phyloP scores from a whole-genome alignment of 2,797 vertebrate species.

The Oryzias sinensis region DNA sequence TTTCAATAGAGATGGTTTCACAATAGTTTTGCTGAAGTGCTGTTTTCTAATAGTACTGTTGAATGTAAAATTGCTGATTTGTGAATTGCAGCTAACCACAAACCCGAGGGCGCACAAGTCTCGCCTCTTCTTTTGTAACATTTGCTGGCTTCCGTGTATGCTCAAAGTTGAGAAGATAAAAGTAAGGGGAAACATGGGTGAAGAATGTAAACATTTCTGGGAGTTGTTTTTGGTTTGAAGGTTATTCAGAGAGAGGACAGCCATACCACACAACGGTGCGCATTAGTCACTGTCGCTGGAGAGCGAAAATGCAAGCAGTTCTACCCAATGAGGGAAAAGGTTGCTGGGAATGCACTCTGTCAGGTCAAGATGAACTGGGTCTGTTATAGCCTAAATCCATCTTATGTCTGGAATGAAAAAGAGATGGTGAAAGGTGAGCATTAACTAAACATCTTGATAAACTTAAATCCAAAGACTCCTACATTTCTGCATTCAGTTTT shows the following conservation, averaged over 20 bases:
- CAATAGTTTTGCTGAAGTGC: slow-evolving; percentile 19
- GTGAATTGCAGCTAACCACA: slow-evolving; percentile 11
- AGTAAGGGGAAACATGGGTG: slow-evolving; percentile 45
- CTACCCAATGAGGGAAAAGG: slow-evolving; percentile 69
- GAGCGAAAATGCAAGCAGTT: slow-evolving; percentile 55
- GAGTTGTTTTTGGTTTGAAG: slow-evolving; percentile 52
- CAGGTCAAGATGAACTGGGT: slow-evolving; percentile 58
- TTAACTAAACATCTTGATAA: slow-evolving; percentile 3
- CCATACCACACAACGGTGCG: slow-evolving; percentile 28
- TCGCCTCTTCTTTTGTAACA: slow-evolving; percentile 20
- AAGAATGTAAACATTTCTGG: slow-evolving; percentile 69
- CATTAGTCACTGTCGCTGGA: slow-evolving; percentile 60
- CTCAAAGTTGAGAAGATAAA: slow-evolving; percentile 46
- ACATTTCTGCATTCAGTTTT: not conserved
- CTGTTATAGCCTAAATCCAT: slow-evolving; percentile 45
- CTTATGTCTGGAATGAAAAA: slow-evolving; percentile 31
- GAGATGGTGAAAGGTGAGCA: slow-evolving; percentile 18
- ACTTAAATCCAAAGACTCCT: not conserved
- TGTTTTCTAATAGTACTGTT: slow-evolving; percentile 19
- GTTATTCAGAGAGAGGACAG: slow-evolving; percentile 40
- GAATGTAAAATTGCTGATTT: not conserved
- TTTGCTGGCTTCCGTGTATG: slow-evolving; percentile 32
- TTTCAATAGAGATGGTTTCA: not conserved
- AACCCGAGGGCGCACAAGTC: slow-evolving; percentile 10
- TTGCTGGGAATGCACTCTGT: slow-evolving; percentile 68